Evolutionary conservation across 2,888 invertebrate species (phyloP).

Genomic region (Pogonocherus hispidulus): DNA sequence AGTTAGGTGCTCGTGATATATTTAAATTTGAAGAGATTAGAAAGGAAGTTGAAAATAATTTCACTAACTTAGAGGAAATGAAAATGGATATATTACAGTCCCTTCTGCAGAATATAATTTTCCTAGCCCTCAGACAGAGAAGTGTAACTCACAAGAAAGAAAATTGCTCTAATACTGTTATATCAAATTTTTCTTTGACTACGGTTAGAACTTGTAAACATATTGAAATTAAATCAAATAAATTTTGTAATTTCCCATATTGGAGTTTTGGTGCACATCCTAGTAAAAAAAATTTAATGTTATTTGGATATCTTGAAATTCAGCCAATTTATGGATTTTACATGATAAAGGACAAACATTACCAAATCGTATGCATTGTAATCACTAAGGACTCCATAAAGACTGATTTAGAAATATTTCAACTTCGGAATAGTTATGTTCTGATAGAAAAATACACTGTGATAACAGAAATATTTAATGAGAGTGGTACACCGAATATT

Average conservation of each 20-base stretch:
- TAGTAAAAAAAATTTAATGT: constrained; percentile 30
- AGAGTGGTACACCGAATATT: constrained; percentile 34
- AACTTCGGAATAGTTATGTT: constrained; percentile 39
- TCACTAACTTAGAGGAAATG: constrained; percentile 7
- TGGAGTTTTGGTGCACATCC: constrained; percentile 48
- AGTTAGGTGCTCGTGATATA: constrained; percentile 24
- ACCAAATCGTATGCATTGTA: constrained; percentile 35
- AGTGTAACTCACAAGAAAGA: background rate
- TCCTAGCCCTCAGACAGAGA: background rate
- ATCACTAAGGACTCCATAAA: constrained; percentile 9
- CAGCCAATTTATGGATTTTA: constrained; percentile 43
- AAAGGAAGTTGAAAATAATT: constrained; percentile 15
- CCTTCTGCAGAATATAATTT: background rate
- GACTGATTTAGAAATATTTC: background rate
- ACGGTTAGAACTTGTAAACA: constrained; percentile 38
- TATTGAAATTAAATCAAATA: constrained; percentile 32
- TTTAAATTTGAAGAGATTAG: constrained; percentile 15
- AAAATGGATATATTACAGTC: background rate
- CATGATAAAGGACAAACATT: constrained; percentile 35
- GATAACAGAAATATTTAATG: constrained; percentile 45
- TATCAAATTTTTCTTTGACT: constrained; percentile 30
- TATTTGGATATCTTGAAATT: constrained; percentile 39
- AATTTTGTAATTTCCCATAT: constrained; percentile 32
- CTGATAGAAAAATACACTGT: constrained; percentile 41
- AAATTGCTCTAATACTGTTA: constrained; percentile 4